Conservation (phyloP, 2,888 invertebrate species). For the Standfussiana lucernea region DNA sequence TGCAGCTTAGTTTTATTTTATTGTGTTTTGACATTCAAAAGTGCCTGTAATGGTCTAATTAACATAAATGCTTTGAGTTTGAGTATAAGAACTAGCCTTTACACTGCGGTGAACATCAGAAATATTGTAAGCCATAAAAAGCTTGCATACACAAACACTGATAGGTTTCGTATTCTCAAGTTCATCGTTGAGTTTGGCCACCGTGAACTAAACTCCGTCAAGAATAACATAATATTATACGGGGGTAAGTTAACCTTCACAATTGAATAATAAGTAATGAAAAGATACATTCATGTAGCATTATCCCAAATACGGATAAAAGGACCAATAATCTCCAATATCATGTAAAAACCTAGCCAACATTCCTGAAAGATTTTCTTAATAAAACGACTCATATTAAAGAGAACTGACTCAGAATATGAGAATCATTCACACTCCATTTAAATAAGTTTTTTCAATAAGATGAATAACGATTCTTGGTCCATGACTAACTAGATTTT, state of each 20-base stretch:
- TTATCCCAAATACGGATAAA: slow-evolving; percentile 20
- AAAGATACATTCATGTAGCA: neutral
- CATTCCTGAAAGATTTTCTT: slow-evolving; percentile 22
- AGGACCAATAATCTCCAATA: slow-evolving; percentile 41
- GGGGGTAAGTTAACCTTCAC: neutral
- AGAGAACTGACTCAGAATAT: slow-evolving; percentile 31
- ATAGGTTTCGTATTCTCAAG: neutral
- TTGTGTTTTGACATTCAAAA: no score
- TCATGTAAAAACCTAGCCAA: slow-evolving; percentile 26
- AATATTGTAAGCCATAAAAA: neutral
- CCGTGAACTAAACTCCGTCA: neutral
- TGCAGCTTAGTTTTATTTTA: no score
- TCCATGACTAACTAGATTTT: slow-evolving; percentile 62
- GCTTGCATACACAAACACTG: neutral
- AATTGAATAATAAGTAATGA: slow-evolving; percentile 1
- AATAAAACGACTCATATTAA: slow-evolving; percentile 46
- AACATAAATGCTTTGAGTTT: no score
- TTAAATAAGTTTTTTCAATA: slow-evolving; percentile 61
- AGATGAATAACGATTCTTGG: slow-evolving; percentile 60
- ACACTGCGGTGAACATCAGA: neutral
- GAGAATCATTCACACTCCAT: slow-evolving; percentile 53
- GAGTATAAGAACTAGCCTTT: neutral
- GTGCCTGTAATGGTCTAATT: no score
- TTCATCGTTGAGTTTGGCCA: neutral
- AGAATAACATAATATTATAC: neutral